These are phyloP conservation scores for Nematostella vectensis DNA, from an alignment of 92 coral and sea anemone genomes.

Conservation along the genomic window DNA sequence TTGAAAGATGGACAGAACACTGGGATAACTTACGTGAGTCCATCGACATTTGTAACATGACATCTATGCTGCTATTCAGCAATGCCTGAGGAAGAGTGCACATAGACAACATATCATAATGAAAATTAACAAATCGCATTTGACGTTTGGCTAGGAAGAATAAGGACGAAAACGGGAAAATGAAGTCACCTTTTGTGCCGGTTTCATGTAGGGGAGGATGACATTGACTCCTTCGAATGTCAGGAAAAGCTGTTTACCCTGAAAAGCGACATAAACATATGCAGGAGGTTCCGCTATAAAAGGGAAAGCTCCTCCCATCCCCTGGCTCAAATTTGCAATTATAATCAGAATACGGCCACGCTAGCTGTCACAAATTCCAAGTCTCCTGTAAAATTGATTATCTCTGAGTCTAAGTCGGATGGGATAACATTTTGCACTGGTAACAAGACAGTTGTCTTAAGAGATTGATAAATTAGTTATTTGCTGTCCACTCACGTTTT, in stretches of 20 bases:
- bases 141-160: not conserved
- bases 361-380: too few species aligned
- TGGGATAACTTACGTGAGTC: conserved; percentile 97
- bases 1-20: too few species aligned
- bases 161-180: not conserved
- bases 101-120: not conserved
- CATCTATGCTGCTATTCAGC: conserved; percentile 80
- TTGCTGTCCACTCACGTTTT: too few species aligned
- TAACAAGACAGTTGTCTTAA: too few species aligned
- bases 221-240: conserved; percentile 84
- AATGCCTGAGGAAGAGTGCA: conserved; percentile 55
- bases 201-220: conserved; percentile 79
- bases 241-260: conserved; percentile 92
- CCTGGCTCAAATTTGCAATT: too few species aligned
- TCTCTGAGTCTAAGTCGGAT: too few species aligned
- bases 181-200: conserved; percentile 65
- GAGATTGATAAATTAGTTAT: too few species aligned
- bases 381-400: too few species aligned
- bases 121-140: not conserved
- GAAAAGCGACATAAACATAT: not conserved
- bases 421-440: too few species aligned
- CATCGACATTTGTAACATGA: conserved; percentile 89
- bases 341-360: too few species aligned
- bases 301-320: too few species aligned
- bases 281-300: too few species aligned